Conservation (phyloP, 2,888 invertebrate genomes). For the Drosophila acutilabella region DNA sequence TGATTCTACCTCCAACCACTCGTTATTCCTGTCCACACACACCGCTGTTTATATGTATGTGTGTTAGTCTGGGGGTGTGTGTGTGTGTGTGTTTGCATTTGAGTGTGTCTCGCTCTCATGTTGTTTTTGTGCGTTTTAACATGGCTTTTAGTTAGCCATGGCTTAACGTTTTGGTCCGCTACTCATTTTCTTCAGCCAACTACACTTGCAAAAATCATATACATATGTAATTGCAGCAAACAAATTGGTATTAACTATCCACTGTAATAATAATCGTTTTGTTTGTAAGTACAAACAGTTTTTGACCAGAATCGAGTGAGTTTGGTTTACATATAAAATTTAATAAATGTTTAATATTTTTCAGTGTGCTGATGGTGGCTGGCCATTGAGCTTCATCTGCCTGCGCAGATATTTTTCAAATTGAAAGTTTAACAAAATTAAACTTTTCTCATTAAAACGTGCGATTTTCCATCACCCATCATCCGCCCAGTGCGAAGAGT, state of each 20-base stretch:
- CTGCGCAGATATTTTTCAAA: slow-evolving; percentile 77
- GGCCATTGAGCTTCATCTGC: slow-evolving; percentile 33
- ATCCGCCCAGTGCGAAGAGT: background rate
- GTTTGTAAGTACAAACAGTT: no score
- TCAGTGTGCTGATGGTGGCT: background rate
- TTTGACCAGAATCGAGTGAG: no score
- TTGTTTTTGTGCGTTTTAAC: slow-evolving; percentile 68
- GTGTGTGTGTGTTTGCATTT: slow-evolving; percentile 28
- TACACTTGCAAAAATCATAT: background rate
- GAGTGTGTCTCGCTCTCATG: slow-evolving; percentile 39
- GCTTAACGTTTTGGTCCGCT: slow-evolving; percentile 39
- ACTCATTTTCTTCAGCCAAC: slow-evolving; percentile 45
- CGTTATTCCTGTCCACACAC: background rate
- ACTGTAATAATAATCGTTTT: no score
- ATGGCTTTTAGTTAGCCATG: slow-evolving; percentile 71
- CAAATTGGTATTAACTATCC: no score
- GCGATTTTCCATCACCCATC: slow-evolving; percentile 60
- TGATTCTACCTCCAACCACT: slow-evolving; percentile 30
- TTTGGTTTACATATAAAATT: no score
- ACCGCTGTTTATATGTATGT: background rate
- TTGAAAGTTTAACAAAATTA: slow-evolving; percentile 83
- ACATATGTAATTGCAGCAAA: no score
- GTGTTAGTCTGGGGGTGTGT: slow-evolving; percentile 2
- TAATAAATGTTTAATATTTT: background rate
- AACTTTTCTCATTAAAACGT: slow-evolving; percentile 85